Evolutionary conservation across 2,113 vertebrate species (phyloP).

Genomic region (Hemibagrus wyckioides): DNA sequence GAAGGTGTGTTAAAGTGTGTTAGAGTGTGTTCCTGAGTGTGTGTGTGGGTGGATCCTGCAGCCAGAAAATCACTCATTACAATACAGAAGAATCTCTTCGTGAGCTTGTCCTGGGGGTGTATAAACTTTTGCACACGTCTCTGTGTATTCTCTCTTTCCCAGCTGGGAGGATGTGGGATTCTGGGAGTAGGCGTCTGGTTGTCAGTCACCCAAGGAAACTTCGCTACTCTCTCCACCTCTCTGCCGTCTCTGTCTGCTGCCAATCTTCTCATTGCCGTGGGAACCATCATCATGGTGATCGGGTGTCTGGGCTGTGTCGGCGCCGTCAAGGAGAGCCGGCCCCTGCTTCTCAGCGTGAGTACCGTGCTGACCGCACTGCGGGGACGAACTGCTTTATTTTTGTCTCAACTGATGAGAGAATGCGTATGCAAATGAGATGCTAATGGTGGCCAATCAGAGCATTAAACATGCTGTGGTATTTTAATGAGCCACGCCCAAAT

Average conservation of each 20-base stretch:
- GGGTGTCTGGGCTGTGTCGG: conserved; percentile 96
- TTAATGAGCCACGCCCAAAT: not conserved
- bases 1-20: no score
- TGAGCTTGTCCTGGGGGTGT: not conserved
- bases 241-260: conserved; percentile 94
- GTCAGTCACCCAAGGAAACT: conserved; percentile 84
- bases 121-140: conserved; percentile 26
- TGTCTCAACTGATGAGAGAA: not conserved
- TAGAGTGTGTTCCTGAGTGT: not conserved
- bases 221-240: conserved; percentile 94
- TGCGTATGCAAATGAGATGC: not conserved
- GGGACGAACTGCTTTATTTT: not conserved
- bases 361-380: not conserved
- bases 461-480: not conserved
- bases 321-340: conserved; percentile 94
- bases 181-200: conserved; percentile 79
- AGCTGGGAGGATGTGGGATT: conserved; percentile 78
- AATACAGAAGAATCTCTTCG: not conserved
- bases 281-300: conserved; percentile 93
- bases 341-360: conserved; percentile 92
- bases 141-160: conserved; percentile 47
- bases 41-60: not conserved
- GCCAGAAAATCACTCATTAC: not conserved
- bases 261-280: conserved; percentile 91
- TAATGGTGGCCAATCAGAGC: not conserved